Evolutionary conservation across 2,888 invertebrate species (phyloP).

Genomic region (Drosophila basisetae): DNA sequence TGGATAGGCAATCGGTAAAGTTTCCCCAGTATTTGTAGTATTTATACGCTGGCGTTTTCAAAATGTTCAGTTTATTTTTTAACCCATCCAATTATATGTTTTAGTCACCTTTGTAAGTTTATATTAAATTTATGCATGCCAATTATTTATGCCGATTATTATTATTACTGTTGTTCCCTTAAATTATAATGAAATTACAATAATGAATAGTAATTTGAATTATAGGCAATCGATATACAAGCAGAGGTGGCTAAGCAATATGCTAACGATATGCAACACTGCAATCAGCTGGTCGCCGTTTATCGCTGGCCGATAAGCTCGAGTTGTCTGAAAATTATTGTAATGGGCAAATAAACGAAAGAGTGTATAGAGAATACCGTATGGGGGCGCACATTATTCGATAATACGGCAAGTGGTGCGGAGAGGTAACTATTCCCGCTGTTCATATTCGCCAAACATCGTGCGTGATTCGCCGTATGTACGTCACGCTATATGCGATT

Average conservation of each 20-base stretch:
- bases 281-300: constrained; percentile 32
- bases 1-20: neutral
- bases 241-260: neutral
- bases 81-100: constrained; percentile 21
- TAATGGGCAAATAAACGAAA: constrained; percentile 20
- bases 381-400: constrained; percentile 34
- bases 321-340: constrained; percentile 24
- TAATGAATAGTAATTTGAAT: neutral
- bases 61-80: constrained; percentile 9
- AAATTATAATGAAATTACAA: constrained; percentile 89
- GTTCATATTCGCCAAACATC: constrained; percentile 42
- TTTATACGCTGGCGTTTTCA: constrained; percentile 38
- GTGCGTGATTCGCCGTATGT: constrained; percentile 18
- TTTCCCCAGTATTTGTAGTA: constrained; percentile 1
- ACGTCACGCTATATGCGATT: constrained; percentile 34
- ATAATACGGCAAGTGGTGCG: constrained; percentile 24
- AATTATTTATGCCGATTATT: constrained; percentile 14
- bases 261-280: constrained; percentile 7
- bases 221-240: constrained; percentile 11
- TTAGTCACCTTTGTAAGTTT: constrained; percentile 32
- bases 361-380: constrained; percentile 26
- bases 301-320: constrained; percentile 25
- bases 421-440: constrained; percentile 41
- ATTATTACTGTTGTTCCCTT: constrained; percentile 7
- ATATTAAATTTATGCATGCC: constrained; percentile 22